Evolutionary conservation across 2,113 vertebrate species (phyloP).

Genomic region (Ursus arctos): DNA sequence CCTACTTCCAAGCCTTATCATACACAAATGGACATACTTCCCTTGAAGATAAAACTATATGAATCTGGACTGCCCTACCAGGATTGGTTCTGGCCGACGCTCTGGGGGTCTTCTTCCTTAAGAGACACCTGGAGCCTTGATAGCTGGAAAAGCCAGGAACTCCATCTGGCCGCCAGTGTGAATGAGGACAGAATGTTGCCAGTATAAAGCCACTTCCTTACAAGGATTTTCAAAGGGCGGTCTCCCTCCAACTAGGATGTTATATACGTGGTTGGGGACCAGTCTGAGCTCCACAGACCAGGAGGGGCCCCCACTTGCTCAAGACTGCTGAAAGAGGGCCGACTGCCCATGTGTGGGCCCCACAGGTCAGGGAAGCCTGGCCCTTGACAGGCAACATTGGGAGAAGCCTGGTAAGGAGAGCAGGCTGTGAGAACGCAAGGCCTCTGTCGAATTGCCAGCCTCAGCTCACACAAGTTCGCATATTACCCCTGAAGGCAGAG

Average conservation of each 20-base stretch:
- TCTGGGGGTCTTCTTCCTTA: not conserved
- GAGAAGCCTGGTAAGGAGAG: not conserved
- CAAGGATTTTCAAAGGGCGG: not conserved
- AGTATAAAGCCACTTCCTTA: not conserved
- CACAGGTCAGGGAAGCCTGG: not conserved
- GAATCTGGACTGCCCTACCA: not conserved
- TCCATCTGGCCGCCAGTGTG: not conserved
- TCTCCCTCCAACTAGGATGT: not conserved
- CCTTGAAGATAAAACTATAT: not conserved
- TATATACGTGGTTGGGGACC: not conserved
- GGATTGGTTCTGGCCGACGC: not conserved
- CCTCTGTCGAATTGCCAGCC: not conserved
- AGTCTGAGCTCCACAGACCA: not conserved
- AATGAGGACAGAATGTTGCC: not conserved
- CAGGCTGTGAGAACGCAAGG: not conserved
- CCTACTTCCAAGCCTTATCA: not conserved
- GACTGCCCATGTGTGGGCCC: not conserved
- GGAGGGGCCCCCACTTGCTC: not conserved
- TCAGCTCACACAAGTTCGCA: not conserved
- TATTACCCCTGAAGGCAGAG: not conserved
- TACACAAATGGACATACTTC: not conserved
- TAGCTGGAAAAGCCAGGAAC: not conserved
- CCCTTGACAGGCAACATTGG: not conserved
- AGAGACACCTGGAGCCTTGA: not conserved
- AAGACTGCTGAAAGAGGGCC: not conserved